Evolutionary conservation across 2,797 vertebrate species (phyloP).

Genomic region (Ptychobarbus kaznakovi): DNA sequence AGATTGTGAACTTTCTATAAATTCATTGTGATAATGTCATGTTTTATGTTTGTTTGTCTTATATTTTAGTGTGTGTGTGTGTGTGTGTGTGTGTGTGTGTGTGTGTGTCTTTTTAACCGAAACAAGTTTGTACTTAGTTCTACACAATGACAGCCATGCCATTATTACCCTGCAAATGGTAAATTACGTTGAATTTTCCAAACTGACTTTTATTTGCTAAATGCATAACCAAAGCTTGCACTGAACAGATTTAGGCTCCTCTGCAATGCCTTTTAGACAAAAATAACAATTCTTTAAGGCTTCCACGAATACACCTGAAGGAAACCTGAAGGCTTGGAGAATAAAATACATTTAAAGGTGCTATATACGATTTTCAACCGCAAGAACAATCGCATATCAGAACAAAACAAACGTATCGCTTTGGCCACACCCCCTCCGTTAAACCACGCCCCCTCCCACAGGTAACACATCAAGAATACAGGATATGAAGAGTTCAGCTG

Average conservation of each 20-base stretch:
- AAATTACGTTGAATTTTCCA: background rate
- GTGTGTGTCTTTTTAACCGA: background rate
- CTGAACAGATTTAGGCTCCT: background rate
- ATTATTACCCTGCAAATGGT: slow-evolving; percentile 42
- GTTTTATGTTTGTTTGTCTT: background rate
- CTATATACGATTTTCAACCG: background rate
- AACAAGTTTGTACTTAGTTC: background rate
- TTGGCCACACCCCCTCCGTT: background rate
- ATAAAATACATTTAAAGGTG: slow-evolving; percentile 15
- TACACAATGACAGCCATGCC: slow-evolving; percentile 16
- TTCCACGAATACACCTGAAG: slow-evolving; percentile 10
- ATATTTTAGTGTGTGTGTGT: background rate
- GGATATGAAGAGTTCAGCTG: too few species aligned
- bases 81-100: too few species aligned
- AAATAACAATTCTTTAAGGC: background rate
- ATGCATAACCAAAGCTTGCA: background rate
- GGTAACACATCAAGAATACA: too few species aligned
- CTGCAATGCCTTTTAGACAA: slow-evolving; percentile 20
- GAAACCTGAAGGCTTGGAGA: background rate
- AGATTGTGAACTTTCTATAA: slow-evolving; percentile 21
- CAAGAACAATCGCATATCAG: background rate
- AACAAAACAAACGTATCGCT: background rate
- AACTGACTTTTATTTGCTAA: slow-evolving; percentile 11
- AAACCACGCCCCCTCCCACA: background rate
- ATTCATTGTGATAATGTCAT: background rate